Evolutionary conservation across 2,797 vertebrate genomes (phyloP).

Genomic region (Cyclura pinguis): DNA sequence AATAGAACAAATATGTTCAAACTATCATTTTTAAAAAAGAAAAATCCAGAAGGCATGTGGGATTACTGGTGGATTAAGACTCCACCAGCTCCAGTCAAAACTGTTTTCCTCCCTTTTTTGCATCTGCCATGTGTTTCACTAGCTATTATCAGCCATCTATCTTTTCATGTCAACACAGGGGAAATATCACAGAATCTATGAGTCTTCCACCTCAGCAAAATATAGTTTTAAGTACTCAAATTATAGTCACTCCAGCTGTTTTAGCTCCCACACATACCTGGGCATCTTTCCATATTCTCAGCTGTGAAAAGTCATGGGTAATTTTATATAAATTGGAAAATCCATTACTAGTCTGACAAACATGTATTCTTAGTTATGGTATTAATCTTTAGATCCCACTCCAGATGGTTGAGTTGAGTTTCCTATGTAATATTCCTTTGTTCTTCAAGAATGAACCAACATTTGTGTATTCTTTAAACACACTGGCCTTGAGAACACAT

Average conservation of each 20-base stretch:
- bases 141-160: neutral
- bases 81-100: neutral
- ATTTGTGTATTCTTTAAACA: neutral
- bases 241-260: constrained; percentile 1
- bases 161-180: neutral
- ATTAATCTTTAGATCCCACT: constrained; percentile 26
- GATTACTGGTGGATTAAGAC: neutral
- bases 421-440: constrained; percentile 1
- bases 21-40: neutral
- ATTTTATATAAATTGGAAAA: constrained; percentile 24
- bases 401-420: constrained; percentile 23
- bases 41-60: neutral
- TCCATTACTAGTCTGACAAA: neutral
- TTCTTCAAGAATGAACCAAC: neutral
- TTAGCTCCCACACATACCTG: constrained; percentile 18
- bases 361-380: neutral
- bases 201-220: neutral
- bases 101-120: neutral
- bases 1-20: neutral
- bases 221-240: constrained; percentile 1
- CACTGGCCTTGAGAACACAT: neutral
- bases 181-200: neutral
- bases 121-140: neutral
- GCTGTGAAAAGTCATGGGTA: constrained; percentile 12
- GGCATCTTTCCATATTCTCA: constrained; percentile 23